These are phyloP conservation scores for Lacanobia wlatinum DNA, from an alignment of 2,888 invertebrate species.

Conservation along the genomic window DNA sequence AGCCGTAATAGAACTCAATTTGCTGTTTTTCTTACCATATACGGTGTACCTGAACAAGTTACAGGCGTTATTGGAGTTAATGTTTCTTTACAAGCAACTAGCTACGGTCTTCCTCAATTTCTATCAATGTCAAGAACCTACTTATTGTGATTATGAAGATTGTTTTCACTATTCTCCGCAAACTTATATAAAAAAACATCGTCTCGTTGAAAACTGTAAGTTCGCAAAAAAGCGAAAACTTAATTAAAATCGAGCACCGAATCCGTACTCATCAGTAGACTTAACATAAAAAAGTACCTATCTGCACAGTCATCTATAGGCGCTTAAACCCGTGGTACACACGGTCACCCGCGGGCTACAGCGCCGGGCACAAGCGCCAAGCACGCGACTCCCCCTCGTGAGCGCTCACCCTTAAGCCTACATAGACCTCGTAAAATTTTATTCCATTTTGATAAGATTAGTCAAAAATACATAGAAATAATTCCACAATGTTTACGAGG, in stretches of 20 bases:
- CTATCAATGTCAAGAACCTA: too few relatives aligned
- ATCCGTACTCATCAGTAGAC: slow-evolving; percentile 16
- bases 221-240: too few relatives aligned
- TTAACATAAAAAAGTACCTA: not conserved
- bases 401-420: slow-evolving; percentile 26
- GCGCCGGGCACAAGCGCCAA: slow-evolving; percentile 5
- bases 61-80: too few relatives aligned
- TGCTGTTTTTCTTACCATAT: too few relatives aligned
- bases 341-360: slow-evolving; percentile 3
- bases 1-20: too few relatives aligned
- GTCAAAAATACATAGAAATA: slow-evolving; percentile 55
- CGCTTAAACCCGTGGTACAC: slow-evolving; percentile 1
- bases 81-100: too few relatives aligned
- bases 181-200: not conserved
- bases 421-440: slow-evolving; percentile 43
- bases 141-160: too few relatives aligned
- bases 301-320: slow-evolving; percentile 4
- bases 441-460: slow-evolving; percentile 60
- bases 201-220: too few relatives aligned
- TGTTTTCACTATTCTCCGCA: too few relatives aligned
- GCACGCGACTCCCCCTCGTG: slow-evolving; percentile 34
- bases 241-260: not conserved
- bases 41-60: too few relatives aligned
- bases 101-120: too few relatives aligned
- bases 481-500: slow-evolving; percentile 58